Evolutionary conservation across 35 echinoderm and acorn worm genomes (phyloP).

Genomic region (Amphiura filiformis): DNA sequence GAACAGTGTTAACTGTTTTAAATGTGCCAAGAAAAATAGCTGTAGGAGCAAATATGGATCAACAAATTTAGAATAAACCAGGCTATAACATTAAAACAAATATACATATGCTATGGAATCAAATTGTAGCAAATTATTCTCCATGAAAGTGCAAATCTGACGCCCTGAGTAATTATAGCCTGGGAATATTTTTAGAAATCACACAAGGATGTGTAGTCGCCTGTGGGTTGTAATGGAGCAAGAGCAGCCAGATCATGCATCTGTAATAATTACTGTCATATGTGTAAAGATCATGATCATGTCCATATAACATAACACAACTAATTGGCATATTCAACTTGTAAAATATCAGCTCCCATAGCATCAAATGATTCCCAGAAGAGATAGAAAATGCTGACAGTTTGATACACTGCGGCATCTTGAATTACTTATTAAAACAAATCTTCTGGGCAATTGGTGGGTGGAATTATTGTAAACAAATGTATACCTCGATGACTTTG

Average conservation of each 20-base stretch:
- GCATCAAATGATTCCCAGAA: not conserved
- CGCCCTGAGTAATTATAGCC: not conserved
- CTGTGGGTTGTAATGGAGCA: not conserved
- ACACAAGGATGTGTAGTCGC: not conserved
- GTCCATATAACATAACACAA: not conserved
- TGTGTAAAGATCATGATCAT: not conserved
- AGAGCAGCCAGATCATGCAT: not conserved
- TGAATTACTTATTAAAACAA: conserved; percentile 8
- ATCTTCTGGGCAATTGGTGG: not conserved
- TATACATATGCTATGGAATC: not conserved
- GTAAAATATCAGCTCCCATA: not conserved
- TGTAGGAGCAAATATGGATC: not conserved
- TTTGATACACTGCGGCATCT: not conserved
- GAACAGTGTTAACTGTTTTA: not conserved
- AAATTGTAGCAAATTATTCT: not conserved
- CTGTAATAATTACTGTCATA: not conserved
- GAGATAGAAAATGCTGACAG: not conserved
- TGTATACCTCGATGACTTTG: conserved; percentile 34
- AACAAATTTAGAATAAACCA: not conserved
- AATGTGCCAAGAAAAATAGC: not conserved
- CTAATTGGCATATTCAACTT: not conserved
- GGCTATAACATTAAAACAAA: not conserved
- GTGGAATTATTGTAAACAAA: not conserved
- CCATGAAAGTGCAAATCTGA: not conserved
- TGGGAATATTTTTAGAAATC: conserved; percentile 7